These are phyloP conservation scores for Enteromius mattozi DNA, from an alignment of 2,797 vertebrate species.

Conservation along the genomic window DNA sequence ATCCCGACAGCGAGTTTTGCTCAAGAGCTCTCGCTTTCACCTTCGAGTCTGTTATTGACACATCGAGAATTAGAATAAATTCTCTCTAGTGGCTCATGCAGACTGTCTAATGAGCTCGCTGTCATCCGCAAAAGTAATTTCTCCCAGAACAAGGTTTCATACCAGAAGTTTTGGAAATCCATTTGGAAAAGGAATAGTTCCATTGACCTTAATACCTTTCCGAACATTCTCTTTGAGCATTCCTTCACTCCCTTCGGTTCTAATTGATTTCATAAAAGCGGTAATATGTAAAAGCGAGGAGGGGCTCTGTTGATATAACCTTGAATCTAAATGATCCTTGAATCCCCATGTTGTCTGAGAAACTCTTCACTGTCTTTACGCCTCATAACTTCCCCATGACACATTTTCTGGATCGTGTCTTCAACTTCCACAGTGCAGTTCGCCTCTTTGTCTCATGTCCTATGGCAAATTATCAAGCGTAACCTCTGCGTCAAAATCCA, in stretches of 20 bases:
- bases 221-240: conserved; percentile 65
- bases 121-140: conserved; percentile 61
- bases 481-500: neutral
- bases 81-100: conserved; percentile 58
- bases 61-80: conserved; percentile 39
- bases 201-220: conserved; percentile 66
- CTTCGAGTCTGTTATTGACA: conserved; percentile 57
- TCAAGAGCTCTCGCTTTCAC: conserved; percentile 47
- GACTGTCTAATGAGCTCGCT: conserved; percentile 59
- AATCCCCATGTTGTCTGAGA: conserved; percentile 65
- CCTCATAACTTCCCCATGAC: conserved; percentile 65
- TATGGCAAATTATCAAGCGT: conserved; percentile 52
- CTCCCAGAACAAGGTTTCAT: conserved; percentile 66
- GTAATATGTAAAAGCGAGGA: conserved; percentile 64
- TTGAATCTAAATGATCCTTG: conserved; percentile 64
- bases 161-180: conserved; percentile 63
- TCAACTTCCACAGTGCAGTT: conserved; percentile 57
- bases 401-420: conserved; percentile 61
- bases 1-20: conserved; percentile 35
- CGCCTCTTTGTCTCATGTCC: conserved; percentile 57
- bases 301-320: conserved; percentile 66
- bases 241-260: conserved; percentile 64
- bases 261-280: conserved; percentile 65
- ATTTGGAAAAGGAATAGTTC: conserved; percentile 67
- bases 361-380: conserved; percentile 64